A percentile compares a stretch with the other conserved stretches of the same genome.
Conservation (phyloP, 2,797 vertebrate genomes). For the Acanthiza pusilla region DNA sequence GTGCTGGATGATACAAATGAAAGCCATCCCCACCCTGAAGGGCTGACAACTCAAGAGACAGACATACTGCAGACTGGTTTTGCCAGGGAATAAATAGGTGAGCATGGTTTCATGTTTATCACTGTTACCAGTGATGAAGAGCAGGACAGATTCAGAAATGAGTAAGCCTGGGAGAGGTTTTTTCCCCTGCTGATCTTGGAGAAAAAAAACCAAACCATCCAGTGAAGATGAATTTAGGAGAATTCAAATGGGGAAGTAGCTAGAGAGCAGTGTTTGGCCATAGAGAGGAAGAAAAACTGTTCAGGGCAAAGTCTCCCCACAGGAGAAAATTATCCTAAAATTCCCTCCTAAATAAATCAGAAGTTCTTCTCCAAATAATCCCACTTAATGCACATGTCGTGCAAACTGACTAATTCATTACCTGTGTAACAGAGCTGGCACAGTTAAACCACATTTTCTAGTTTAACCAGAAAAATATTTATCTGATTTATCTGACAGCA, state of each 20-base stretch:
- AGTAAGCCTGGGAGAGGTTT: neutral
- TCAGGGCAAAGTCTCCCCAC: neutral
- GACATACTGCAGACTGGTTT: neutral
- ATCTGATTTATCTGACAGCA: neutral
- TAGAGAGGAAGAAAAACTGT: neutral
- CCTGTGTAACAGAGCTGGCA: neutral
- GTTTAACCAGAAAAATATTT: neutral
- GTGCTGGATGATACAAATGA: neutral
- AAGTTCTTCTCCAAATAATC: neutral
- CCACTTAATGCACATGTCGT: neutral
- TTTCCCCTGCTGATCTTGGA: neutral
- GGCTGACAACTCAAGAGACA: neutral
- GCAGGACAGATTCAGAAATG: neutral
- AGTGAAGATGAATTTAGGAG: neutral
- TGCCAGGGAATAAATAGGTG: neutral
- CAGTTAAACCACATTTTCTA: neutral
- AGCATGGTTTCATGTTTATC: neutral
- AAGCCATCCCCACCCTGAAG: neutral
- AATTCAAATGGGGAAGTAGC: neutral
- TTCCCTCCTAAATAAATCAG: neutral
- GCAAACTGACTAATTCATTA: neutral
- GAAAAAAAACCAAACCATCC: neutral
- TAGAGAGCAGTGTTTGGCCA: neutral
- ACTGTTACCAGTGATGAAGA: neutral
- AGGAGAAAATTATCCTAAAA: conserved; percentile 13